These are phyloP conservation scores for Drosophila eugracilis DNA, from an alignment of 1,140 invertebrate species.

Conservation along the genomic window DNA sequence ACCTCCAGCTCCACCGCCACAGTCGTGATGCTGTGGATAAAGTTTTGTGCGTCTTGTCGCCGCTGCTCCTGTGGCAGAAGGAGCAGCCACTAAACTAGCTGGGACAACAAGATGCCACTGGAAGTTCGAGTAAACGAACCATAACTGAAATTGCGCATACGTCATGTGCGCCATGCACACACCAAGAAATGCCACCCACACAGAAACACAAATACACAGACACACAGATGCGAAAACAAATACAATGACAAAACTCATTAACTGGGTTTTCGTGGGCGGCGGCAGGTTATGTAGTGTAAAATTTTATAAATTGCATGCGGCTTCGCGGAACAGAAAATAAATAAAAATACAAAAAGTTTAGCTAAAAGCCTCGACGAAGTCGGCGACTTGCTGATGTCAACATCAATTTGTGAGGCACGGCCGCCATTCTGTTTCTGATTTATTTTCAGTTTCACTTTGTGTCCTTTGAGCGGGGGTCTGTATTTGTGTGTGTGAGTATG, in stretches of 20 bases:
- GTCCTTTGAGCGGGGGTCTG: conserved; percentile 26
- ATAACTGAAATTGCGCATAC: conserved; percentile 77
- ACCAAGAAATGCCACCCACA: conserved; percentile 9
- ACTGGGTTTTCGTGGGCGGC: conserved; percentile 24
- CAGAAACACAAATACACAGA: conserved; percentile 4
- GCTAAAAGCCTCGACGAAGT: conserved; percentile 46
- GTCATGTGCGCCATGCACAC: conserved; percentile 58
- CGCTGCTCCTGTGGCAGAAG: conserved; percentile 14
- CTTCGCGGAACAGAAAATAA: conserved; percentile 14
- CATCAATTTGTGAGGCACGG: conserved; percentile 46
- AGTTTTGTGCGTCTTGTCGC: conserved; percentile 49
- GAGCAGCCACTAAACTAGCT: conserved; percentile 41
- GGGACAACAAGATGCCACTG: conserved; percentile 49
- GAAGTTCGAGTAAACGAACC: conserved; percentile 62
- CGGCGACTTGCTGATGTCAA: conserved; percentile 55
- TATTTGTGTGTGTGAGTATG: neutral
- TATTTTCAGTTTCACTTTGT: conserved; percentile 69
- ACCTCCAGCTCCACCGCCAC: conserved; percentile 5
- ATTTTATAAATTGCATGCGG: conserved; percentile 70
- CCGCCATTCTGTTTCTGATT: conserved; percentile 57
- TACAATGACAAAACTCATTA: conserved; percentile 63
- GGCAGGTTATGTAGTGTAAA: conserved; percentile 67
- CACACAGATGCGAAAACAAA: conserved; percentile 33
- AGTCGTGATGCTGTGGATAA: conserved; percentile 40
- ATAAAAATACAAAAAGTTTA: conserved; percentile 27